Conservation (phyloP, 2,113 vertebrate species). For the Taurulus bubalis region DNA sequence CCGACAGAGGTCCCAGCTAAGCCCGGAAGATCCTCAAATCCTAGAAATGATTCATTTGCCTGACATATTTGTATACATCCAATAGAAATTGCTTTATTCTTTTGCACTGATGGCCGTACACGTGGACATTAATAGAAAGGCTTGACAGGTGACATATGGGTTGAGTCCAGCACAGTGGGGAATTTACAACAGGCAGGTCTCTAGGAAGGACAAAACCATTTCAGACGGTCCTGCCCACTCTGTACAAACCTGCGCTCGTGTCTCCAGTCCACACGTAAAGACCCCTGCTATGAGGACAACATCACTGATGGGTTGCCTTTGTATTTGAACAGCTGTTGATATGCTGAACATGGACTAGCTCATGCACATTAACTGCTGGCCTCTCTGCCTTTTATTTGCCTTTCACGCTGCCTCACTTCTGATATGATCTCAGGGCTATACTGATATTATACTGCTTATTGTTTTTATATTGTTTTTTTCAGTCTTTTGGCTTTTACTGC, state of each 20-base stretch:
- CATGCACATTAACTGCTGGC: conserved; percentile 1
- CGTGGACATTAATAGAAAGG: not conserved
- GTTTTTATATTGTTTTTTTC: conserved; percentile 52
- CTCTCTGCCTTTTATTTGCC: conserved; percentile 29
- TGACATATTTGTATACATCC: not conserved
- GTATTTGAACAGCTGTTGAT: conserved; percentile 14
- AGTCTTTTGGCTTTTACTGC: conserved; percentile 33
- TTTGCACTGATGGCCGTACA: not conserved
- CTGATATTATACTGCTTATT: conserved; percentile 53
- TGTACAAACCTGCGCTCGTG: not conserved
- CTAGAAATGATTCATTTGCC: not conserved
- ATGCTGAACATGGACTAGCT: conserved; percentile 22
- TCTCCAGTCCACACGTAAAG: conserved; percentile 10
- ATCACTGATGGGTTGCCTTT: not conserved
- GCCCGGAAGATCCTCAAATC: not conserved
- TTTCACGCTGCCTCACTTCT: conserved; percentile 12
- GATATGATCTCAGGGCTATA: conserved; percentile 26
- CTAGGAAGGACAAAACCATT: conserved; percentile 20
- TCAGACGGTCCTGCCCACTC: not conserved
- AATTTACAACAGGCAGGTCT: conserved; percentile 36
- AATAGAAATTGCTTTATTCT: not conserved
- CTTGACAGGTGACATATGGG: not conserved
- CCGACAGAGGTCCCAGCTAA: not conserved
- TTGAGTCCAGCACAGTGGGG: not conserved
- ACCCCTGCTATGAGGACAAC: not conserved